These are phyloP conservation scores for Colossoma macropomum DNA, from an alignment of 2,113 vertebrate genomes.

Conservation along the genomic window DNA sequence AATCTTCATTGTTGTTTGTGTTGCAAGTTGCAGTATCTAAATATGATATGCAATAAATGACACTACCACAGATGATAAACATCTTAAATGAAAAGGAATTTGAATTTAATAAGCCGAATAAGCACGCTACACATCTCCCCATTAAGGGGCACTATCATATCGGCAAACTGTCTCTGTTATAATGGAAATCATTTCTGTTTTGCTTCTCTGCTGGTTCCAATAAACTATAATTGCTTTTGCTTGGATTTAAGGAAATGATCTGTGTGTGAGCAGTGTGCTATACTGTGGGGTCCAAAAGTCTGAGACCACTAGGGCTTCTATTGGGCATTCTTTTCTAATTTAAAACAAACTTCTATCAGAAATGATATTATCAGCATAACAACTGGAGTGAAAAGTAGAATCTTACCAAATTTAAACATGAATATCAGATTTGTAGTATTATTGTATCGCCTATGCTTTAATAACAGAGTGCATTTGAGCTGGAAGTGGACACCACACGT, in stretches of 20 bases:
- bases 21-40: no score
- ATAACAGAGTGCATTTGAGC: no score
- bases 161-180: background rate
- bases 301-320: no score
- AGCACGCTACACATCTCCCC: background rate
- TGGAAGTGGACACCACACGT: no score
- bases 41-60: background rate
- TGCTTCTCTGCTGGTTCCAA: background rate
- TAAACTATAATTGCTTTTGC: background rate
- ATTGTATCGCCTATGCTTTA: no score
- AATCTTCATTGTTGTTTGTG: background rate
- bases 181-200: slow-evolving; percentile 25
- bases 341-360: no score
- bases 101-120: background rate
- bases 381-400: no score
- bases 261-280: background rate
- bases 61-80: background rate
- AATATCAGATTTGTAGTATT: no score
- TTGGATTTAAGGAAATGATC: background rate
- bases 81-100: background rate
- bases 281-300: background rate
- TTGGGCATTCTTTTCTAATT: no score
- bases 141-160: slow-evolving; percentile 44
- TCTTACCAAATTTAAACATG: no score
- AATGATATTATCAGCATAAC: no score